Evolutionary conservation across 2,888 invertebrate species (phyloP), one percentile per base, ranked within the genome.

Genomic region (Mayetiola destructor): DNA sequence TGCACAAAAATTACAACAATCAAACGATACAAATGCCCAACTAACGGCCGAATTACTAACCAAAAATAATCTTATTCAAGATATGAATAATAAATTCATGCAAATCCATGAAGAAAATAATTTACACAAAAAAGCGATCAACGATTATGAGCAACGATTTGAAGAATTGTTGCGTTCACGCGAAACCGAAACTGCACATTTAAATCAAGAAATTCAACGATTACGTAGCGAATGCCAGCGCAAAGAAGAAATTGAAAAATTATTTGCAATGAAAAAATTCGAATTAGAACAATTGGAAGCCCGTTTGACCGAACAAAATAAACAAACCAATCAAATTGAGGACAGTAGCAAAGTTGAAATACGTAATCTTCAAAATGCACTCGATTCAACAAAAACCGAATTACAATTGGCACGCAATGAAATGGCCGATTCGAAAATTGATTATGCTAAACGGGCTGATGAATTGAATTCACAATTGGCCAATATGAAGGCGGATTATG

Each of bases 341-440:
- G 65, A 65, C 16, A 68, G 67, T 35, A 64, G 64, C 18, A 70
- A 71, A 59, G 65, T 70, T 16, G 72, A 73, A 62, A 61, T 72
- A 27, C 65, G 64, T 35, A 70, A 69, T 61, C 61, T 71, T 14
- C 68, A 68, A 61, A 70, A 70, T 63, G 71, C 68, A n/a, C 61
- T 71, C 2, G 71, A 71, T 57, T 67, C 70, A 10, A 60, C 64
- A n/a, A 67, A 67, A 59, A 63, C 63, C 35, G 69, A 71, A 55
- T 56, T 67, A 52, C 61, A 63, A 48, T 65, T 68, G 58, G 60
- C 62, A 35, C 62, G 59, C n/a, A 61, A 62, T 14, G 66, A 67
- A 36, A 32, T 58, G 23, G 12, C 52, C 23, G 52, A 55, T 29
- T 20, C 21, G 36, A 42, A 42, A 20, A 12, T 20, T 12, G 62